Percentiles rank a stretch among this genome's conserved stretches.
Evolutionary conservation across 2,888 invertebrate species (phyloP).

Genomic region (Clistopyga incitator): DNA sequence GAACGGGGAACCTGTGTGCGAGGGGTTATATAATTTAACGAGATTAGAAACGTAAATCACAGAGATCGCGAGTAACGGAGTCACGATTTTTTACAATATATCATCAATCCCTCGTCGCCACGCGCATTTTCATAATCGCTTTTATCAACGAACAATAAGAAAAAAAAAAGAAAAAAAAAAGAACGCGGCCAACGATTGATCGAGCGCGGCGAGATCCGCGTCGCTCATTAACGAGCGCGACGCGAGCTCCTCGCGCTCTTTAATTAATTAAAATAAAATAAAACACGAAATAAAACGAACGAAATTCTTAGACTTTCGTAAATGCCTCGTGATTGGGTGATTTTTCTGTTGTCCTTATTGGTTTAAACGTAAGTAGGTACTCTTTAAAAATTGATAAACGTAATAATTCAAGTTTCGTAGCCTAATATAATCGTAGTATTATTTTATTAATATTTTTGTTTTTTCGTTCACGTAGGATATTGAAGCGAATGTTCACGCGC

Average conservation of each 20-base stretch:
- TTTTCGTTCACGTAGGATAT: conserved; percentile 44
- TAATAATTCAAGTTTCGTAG: conserved; percentile 50
- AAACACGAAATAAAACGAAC: conserved; percentile 28
- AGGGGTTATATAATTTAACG: conserved; percentile 48
- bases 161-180: conserved; percentile 66
- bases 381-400: conserved; percentile 44
- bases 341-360: not conserved
- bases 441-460: conserved; percentile 31
- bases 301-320: conserved; percentile 46
- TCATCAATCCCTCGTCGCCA: conserved; percentile 1
- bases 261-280: conserved; percentile 28
- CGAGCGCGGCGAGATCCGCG: conserved; percentile 36
- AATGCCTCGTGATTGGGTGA: conserved; percentile 44
- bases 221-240: not conserved
- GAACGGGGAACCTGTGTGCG: conserved; percentile 17
- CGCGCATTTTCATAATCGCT: conserved; percentile 14
- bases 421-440: conserved; percentile 53
- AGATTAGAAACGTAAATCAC: conserved; percentile 74
- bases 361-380: conserved; percentile 22
- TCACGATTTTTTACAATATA: conserved; percentile 23
- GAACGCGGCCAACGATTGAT: conserved; percentile 66
- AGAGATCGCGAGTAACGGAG: conserved; percentile 74
- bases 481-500: conserved; percentile 58
- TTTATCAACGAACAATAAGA: conserved; percentile 42
- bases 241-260: conserved; percentile 23